A percentile compares a stretch with the other conserved stretches of the same genome.
Evolutionary conservation across 2,113 vertebrate genomes (phyloP).

Genomic region (Antennarius striatus): DNA sequence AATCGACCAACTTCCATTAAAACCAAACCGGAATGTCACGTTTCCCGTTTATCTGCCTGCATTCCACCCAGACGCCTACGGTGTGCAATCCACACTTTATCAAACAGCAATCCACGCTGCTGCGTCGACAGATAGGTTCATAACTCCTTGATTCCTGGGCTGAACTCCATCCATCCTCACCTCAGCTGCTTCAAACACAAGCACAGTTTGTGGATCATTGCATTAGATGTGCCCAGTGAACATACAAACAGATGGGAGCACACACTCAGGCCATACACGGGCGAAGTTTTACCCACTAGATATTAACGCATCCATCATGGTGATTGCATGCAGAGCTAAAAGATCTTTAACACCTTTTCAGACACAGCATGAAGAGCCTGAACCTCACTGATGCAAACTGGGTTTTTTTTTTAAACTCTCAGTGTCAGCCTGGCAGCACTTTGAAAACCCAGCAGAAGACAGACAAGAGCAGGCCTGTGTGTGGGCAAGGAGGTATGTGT

Average conservation of each 20-base stretch:
- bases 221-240: conserved; percentile 16
- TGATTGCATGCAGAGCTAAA: too few species aligned
- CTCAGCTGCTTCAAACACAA: conserved; percentile 15
- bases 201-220: too few species aligned
- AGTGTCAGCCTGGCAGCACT: background rate
- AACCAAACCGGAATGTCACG: conserved; percentile 56
- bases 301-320: too few species aligned
- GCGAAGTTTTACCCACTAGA: too few species aligned
- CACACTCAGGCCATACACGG: background rate
- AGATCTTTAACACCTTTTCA: too few species aligned
- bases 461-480: conserved; percentile 34
- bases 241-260: background rate
- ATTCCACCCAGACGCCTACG: conserved; percentile 16
- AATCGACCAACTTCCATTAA: conserved; percentile 41
- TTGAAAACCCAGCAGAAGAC: background rate
- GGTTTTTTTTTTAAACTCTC: conserved; percentile 13
- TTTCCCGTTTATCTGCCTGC: conserved; percentile 64
- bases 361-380: conserved; percentile 1
- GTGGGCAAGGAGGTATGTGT: conserved; percentile 42
- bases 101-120: conserved; percentile 22
- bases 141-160: background rate
- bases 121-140: conserved; percentile 22
- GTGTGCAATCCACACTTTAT: conserved; percentile 28
- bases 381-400: conserved; percentile 10
- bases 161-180: conserved; percentile 4